A percentile compares a stretch with the other conserved stretches of the same genome.
Conservation (phyloP, 2,797 vertebrate species). For the Danio kyathit region DNA sequence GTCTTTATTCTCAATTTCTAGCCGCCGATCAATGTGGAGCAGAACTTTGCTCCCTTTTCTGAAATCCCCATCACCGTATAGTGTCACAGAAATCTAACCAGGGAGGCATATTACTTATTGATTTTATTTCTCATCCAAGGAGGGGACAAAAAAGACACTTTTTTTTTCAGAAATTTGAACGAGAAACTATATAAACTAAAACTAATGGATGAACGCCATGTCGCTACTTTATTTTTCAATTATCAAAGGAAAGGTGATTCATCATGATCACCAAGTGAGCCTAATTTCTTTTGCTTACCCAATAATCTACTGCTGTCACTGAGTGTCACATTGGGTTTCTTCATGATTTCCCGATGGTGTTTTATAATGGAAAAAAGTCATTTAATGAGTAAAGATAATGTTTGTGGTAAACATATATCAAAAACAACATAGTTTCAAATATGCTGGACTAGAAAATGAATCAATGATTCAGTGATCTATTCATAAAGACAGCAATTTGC, state of each 20-base stretch:
- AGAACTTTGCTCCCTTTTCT: conserved; percentile 50
- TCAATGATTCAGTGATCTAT: too few relatives aligned
- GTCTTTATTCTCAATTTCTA: conserved; percentile 51
- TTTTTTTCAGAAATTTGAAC: conserved; percentile 35
- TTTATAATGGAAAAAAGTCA: too few relatives aligned
- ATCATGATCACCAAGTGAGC: conserved; percentile 36
- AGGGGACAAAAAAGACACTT: conserved; percentile 35
- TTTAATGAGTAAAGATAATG: too few relatives aligned
- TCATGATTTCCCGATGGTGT: too few relatives aligned
- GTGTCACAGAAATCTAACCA: conserved; percentile 53
- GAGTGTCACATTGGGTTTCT: too few relatives aligned
- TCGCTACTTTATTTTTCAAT: conserved; percentile 37
- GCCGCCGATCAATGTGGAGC: conserved; percentile 45
- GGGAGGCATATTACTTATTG: conserved; percentile 62
- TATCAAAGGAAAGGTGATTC: conserved; percentile 12
- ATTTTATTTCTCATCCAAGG: conserved; percentile 55
- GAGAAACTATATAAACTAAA: conserved; percentile 44
- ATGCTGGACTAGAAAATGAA: too few relatives aligned
- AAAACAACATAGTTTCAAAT: too few relatives aligned
- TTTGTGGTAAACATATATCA: too few relatives aligned
- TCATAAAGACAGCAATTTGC: too few relatives aligned
- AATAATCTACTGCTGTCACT: conserved; percentile 43
- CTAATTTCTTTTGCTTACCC: conserved; percentile 63
- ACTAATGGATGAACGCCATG: conserved; percentile 11
- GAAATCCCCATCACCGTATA: conserved; percentile 57